Evolutionary conservation across 2,797 vertebrate species (phyloP).

Genomic region (Anomalospiza imberbis): DNA sequence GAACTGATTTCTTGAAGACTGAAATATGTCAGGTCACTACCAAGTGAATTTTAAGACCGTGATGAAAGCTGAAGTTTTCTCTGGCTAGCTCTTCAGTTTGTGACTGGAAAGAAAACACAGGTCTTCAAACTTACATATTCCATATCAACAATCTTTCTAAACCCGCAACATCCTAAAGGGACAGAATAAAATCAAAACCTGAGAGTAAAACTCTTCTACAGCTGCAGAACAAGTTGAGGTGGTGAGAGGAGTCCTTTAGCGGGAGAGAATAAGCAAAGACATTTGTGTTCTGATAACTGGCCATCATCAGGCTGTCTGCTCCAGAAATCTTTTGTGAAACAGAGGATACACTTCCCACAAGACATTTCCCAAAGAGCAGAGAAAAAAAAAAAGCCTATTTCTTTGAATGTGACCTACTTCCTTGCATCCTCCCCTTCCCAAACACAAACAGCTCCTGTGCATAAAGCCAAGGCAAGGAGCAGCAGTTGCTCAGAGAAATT

Average conservation of each 20-base stretch:
- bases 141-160: background rate
- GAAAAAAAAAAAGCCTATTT: background rate
- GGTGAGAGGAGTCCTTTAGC: background rate
- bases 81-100: background rate
- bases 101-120: background rate
- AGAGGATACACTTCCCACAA: background rate
- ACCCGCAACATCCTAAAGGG: background rate
- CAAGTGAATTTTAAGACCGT: background rate
- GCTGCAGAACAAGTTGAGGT: background rate
- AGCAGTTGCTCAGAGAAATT: background rate
- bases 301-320: background rate
- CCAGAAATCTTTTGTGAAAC: background rate
- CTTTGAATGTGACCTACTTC: background rate
- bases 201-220: background rate
- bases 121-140: background rate
- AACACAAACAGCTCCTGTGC: background rate
- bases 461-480: background rate
- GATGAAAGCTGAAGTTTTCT: background rate
- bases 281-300: background rate
- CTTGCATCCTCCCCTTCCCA: background rate
- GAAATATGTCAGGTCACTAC: background rate
- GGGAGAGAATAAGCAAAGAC: background rate
- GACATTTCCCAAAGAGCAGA: background rate
- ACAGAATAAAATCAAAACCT: background rate
- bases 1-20: background rate